A percentile compares a stretch with the other conserved stretches of the same genome.
Conservation (phyloP, 2,888 invertebrate genomes). For the Hetaerina titia region DNA sequence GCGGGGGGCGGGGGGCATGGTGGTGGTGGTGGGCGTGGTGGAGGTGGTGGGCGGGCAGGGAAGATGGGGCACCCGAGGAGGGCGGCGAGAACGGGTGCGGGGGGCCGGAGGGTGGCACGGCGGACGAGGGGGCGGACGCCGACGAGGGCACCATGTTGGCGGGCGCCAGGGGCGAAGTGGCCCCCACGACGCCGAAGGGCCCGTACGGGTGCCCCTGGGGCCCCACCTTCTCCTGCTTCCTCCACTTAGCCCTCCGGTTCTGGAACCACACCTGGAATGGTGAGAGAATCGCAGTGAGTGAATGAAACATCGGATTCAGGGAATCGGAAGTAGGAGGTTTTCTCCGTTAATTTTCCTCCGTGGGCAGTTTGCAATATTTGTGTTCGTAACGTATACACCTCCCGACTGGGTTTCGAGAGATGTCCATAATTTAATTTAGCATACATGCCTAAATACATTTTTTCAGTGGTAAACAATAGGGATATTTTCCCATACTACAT, state of each 20-base stretch:
- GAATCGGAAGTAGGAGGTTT: background rate
- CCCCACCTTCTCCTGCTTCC: slow-evolving; percentile 95
- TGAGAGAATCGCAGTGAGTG: background rate
- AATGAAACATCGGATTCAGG: too few relatives aligned
- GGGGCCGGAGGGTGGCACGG: slow-evolving; percentile 80
- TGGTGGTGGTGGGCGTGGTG: slow-evolving; percentile 74
- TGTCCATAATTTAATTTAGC: too few relatives aligned
- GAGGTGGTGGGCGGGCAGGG: slow-evolving; percentile 81
- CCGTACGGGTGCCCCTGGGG: slow-evolving; percentile 95
- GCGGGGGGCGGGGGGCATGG: slow-evolving; percentile 74
- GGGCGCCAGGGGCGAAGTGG: slow-evolving; percentile 81
- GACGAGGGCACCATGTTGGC: slow-evolving; percentile 78
- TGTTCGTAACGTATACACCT: background rate
- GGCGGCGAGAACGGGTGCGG: slow-evolving; percentile 83
- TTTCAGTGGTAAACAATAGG: background rate
- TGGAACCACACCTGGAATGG: slow-evolving; percentile 93
- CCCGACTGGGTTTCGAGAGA: too few relatives aligned
- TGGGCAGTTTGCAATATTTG: background rate
- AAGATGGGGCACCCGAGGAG: slow-evolving; percentile 81
- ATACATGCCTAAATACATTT: too few relatives aligned
- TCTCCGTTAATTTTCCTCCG: background rate
- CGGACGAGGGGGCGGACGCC: slow-evolving; percentile 84
- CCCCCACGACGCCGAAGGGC: slow-evolving; percentile 82
- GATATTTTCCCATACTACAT: background rate
- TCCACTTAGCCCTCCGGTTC: slow-evolving; percentile 94